Evolutionary conservation across 2,797 vertebrate species (phyloP).

Genomic region (Petrocephalus sullivani): DNA sequence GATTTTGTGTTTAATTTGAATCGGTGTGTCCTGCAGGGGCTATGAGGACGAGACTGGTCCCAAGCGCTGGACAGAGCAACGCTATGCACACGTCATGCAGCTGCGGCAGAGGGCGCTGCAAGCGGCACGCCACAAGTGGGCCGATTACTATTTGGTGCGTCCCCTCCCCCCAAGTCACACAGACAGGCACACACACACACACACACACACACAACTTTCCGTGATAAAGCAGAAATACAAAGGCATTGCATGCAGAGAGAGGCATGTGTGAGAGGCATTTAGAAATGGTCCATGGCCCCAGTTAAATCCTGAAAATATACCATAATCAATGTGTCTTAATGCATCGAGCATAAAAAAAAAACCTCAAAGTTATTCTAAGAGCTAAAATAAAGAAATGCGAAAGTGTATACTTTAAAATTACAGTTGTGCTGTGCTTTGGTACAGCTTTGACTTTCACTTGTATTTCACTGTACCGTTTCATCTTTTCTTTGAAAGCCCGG

Average conservation of each 20-base stretch:
- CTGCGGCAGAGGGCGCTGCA: conserved; percentile 80
- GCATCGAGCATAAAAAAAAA: background rate
- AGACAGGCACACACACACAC: background rate
- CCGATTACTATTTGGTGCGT: conserved; percentile 84
- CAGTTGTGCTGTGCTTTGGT: background rate
- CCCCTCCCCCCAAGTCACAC: background rate
- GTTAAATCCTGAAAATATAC: background rate
- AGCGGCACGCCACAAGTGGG: conserved; percentile 83
- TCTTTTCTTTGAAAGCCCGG: conserved; percentile 10
- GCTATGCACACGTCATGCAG: conserved; percentile 86
- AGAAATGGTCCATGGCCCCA: background rate
- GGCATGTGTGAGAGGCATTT: background rate
- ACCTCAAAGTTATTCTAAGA: background rate
- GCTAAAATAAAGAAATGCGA: background rate
- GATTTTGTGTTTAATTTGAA: background rate
- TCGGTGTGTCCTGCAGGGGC: conserved; percentile 47
- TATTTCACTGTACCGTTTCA: background rate
- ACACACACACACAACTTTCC: background rate
- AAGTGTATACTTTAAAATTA: background rate
- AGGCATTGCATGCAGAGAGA: background rate
- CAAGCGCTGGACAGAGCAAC: conserved; percentile 77
- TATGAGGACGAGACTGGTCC: conserved; percentile 76
- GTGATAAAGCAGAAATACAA: background rate
- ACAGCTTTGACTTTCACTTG: background rate
- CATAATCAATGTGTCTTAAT: background rate